Evolutionary conservation across 2,797 vertebrate genomes (phyloP), one percentile per base, ranked within the genome.

Genomic region (Muraenolepis orangiensis): DNA sequence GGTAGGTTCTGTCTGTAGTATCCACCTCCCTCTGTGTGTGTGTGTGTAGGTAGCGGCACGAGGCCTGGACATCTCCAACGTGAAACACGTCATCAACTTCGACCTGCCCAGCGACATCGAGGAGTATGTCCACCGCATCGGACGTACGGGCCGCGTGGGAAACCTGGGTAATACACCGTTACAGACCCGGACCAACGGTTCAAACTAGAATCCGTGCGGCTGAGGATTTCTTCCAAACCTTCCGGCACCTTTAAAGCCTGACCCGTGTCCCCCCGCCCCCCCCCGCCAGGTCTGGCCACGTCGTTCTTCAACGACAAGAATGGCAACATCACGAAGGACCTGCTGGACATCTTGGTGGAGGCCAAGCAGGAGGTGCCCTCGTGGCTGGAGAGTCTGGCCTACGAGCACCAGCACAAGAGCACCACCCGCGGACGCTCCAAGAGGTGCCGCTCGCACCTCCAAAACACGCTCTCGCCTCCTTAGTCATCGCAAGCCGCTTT

Each of bases 11-110:
- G n/a, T n/a, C n/a, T n/a, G n/a, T n/a, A n/a, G n/a, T n/a, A n/a
- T n/a, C n/a, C n/a, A n/a, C n/a, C n/a, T n/a, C n/a, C n/a, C n/a
- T 34, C 3, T 34, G 32, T 10, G 12, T 70, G 14, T 74, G 3
- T 36, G 20, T 6, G 29, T 72, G 40, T 85, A 98, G 96, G 97
- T 98, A 82, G 96, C 96, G 75, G 97, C 97, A 84, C 94, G 96
- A 83, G 95, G 96, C 86, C 90, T 99, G 82, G 93, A 96, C 85
- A 95, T 95, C 82, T 95, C 95, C 87, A 98, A 99, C 42, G 97
- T 98, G 71, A 98, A 98, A 76, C 97, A 99, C 0, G 96, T 99
- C 32, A 98, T 99, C 80, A 98, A 99, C 90, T 99, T 99, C 1
- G 97, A 98, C 85, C 92, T 99, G 78, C 97, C 97, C 2, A 99